phyloP scores from a whole-genome alignment of 2,888 invertebrate genomes.

The Bellardia bayeri region DNA sequence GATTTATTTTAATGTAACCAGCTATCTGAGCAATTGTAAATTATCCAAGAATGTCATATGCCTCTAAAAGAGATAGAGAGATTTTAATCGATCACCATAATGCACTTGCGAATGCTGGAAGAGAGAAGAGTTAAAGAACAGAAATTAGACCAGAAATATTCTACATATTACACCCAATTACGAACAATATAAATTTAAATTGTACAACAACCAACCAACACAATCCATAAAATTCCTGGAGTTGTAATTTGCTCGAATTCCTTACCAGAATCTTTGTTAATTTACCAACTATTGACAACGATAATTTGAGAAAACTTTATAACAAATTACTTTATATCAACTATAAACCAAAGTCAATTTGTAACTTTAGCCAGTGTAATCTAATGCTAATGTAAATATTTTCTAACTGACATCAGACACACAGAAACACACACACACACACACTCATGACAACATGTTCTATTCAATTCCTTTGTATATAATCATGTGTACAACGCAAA shows the following conservation, averaged over 20 bases:
- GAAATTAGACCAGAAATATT: no score
- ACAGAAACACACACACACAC: neutral
- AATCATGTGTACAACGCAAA: constrained; percentile 35
- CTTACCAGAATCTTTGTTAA: neutral
- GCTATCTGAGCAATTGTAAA: no score
- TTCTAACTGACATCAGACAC: neutral
- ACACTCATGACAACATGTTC: neutral
- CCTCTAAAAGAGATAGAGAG: no score
- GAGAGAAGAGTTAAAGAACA: no score
- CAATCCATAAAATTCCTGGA: neutral
- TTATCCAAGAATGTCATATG: no score
- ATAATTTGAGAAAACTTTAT: neutral
- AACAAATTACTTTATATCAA: constrained; percentile 11
- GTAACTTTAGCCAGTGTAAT: constrained; percentile 20
- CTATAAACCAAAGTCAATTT: constrained; percentile 32
- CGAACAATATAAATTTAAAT: no score
- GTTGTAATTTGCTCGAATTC: neutral
- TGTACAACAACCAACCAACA: no score
- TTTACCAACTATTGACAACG: neutral
- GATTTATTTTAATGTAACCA: no score
- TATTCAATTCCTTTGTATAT: neutral
- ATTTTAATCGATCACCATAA: no score
- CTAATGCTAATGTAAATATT: constrained; percentile 30
- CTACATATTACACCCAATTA: no score
- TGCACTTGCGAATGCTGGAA: no score